Evolutionary conservation across 2,113 vertebrate species (phyloP).

Genomic region (Lonchura striata): DNA sequence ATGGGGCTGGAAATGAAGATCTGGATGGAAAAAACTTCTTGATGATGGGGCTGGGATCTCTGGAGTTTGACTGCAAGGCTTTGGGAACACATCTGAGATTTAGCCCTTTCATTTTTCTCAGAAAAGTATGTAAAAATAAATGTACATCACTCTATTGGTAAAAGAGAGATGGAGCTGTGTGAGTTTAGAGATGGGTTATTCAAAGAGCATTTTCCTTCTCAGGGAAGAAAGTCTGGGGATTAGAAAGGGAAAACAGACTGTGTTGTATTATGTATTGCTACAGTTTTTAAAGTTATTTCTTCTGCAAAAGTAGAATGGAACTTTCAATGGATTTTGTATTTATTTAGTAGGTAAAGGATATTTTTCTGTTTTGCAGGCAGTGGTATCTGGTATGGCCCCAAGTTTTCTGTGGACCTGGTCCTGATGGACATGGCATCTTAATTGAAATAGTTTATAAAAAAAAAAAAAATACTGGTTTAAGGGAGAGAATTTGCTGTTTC

Average conservation of each 20-base stretch:
- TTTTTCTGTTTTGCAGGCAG: neutral
- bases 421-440: neutral
- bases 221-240: neutral
- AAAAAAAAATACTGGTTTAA: neutral
- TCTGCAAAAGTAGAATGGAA: neutral
- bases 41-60: neutral
- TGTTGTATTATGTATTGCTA: neutral
- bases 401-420: neutral
- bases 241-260: neutral
- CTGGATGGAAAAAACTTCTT: neutral
- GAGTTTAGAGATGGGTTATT: neutral
- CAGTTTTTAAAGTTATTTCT: neutral
- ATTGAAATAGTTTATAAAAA: neutral
- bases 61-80: neutral
- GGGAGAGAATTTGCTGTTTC: neutral
- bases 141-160: neutral
- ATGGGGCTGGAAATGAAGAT: neutral
- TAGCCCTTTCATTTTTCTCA: neutral
- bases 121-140: neutral
- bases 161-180: neutral
- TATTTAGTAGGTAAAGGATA: neutral
- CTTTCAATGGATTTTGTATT: neutral
- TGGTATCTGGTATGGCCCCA: neutral
- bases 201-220: neutral
- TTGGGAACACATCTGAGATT: neutral